These are phyloP conservation scores for Eurytoma adleriae DNA, from an alignment of 2,888 invertebrate species.

Conservation along the genomic window DNA sequence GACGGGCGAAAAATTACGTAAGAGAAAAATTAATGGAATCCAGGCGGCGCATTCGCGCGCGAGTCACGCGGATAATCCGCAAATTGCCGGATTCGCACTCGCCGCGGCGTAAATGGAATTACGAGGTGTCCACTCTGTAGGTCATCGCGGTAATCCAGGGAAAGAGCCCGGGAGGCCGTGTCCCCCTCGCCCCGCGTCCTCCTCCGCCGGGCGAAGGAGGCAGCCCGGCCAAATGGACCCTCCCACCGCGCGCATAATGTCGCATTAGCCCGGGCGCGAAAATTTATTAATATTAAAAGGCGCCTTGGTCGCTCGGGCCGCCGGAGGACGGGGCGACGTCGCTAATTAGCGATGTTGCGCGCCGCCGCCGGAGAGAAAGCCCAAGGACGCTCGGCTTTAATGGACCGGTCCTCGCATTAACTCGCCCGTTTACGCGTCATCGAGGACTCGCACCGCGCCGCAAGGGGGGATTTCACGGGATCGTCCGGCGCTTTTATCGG, in stretches of 20 bases:
- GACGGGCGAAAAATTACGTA: background rate
- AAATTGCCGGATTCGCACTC: slow-evolving; percentile 14
- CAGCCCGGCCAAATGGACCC: slow-evolving; percentile 10
- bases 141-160: slow-evolving; percentile 35
- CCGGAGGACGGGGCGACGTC: background rate
- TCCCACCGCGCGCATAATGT: slow-evolving; percentile 28
- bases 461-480: background rate
- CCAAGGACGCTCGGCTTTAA: slow-evolving; percentile 40
- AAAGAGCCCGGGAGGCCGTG: background rate
- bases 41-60: background rate
- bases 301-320: background rate
- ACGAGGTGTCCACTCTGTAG: slow-evolving; percentile 38
- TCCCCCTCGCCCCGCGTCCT: background rate
- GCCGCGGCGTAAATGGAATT: slow-evolving; percentile 28
- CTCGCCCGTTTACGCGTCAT: slow-evolving; percentile 32
- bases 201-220: background rate
- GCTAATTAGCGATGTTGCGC: slow-evolving; percentile 39
- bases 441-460: background rate
- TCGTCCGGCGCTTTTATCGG: slow-evolving; percentile 23
- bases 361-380: slow-evolving; percentile 4
- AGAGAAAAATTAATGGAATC: slow-evolving; percentile 6
- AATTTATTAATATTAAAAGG: slow-evolving; percentile 53
- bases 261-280: slow-evolving; percentile 38
- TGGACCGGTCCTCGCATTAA: slow-evolving; percentile 38
- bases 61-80: slow-evolving; percentile 27